Percentiles rank a stretch among this genome's conserved stretches.
These are phyloP conservation scores for Lordiphosa mommai DNA, from an alignment of 1,140 invertebrate genomes.

Conservation along the genomic window DNA sequence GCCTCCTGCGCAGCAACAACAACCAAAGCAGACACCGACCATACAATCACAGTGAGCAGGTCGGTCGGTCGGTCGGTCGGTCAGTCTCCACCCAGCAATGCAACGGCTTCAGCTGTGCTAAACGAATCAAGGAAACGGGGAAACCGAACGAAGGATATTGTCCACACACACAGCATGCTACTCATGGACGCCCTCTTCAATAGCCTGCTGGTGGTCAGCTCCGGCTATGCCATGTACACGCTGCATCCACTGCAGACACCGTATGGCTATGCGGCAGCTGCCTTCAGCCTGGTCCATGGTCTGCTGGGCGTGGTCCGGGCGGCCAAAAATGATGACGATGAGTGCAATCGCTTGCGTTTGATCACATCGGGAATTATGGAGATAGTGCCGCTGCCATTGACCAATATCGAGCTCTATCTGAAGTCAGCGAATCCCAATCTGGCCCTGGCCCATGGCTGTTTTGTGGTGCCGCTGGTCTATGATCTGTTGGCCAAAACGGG, in stretches of 20 bases:
- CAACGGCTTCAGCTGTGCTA: not conserved
- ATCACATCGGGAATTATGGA: conserved; percentile 55
- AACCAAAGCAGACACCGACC: not conserved
- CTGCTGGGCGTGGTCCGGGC: conserved; percentile 53
- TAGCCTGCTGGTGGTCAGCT: conserved; percentile 61
- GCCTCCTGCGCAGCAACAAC: not conserved
- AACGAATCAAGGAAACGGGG: not conserved
- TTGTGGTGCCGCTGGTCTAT: conserved; percentile 56
- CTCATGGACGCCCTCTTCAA: conserved; percentile 64
- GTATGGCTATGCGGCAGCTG: conserved; percentile 56
- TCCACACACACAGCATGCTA: conserved; percentile 44
- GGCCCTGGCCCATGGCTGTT: conserved; percentile 57
- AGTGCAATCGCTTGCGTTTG: conserved; percentile 35
- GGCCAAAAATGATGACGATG: conserved; percentile 36
- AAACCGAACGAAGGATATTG: too few species aligned
- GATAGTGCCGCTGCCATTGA: conserved; percentile 57
- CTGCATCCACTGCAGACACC: conserved; percentile 53
- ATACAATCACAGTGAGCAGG: not conserved
- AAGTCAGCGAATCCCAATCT: conserved; percentile 38
- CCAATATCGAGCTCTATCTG: conserved; percentile 65
- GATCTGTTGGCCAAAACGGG: conserved; percentile 46
- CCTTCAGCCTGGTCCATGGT: conserved; percentile 58
- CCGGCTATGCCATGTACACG: conserved; percentile 61
- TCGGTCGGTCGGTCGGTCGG: too few species aligned
- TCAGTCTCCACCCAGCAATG: not conserved